Percentiles rank a stretch among this genome's conserved stretches.
These are phyloP conservation scores for Eulemur coronatus DNA, from an alignment of 2,797 vertebrate genomes.

Conservation along the genomic window DNA sequence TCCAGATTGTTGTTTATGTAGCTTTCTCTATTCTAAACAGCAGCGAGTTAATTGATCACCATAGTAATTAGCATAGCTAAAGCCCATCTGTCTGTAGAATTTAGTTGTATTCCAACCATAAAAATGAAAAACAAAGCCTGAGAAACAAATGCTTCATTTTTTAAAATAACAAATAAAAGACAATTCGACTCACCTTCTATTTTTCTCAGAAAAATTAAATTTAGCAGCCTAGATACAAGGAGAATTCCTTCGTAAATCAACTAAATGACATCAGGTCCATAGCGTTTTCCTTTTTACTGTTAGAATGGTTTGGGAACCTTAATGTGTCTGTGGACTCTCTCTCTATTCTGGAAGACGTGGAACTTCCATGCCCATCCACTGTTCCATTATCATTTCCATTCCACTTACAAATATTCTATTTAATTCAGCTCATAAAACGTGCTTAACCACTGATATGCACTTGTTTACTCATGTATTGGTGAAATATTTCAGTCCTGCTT, in stretches of 20 bases:
- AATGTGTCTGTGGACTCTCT: rapidly evolving
- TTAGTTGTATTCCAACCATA: constrained; percentile 61
- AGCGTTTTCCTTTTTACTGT: neutral
- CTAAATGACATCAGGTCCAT: neutral
- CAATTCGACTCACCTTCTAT: constrained; percentile 2
- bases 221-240: neutral
- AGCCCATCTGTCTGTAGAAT: constrained; percentile 76
- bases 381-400: neutral
- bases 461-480: neutral
- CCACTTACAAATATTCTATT: neutral
- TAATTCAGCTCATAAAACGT: neutral
- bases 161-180: constrained; percentile 14
- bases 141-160: constrained; percentile 55
- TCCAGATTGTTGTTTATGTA: constrained; percentile 13
- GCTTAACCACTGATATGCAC: neutral
- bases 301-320: neutral
- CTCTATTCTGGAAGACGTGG: neutral
- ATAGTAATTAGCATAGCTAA: constrained; percentile 73
- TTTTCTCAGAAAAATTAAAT: constrained; percentile 40
- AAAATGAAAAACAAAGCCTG: constrained; percentile 64
- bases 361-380: neutral
- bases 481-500: neutral
- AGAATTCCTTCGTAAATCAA: neutral
- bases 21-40: constrained; percentile 52
- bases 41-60: constrained; percentile 75